These are phyloP conservation scores for Ispidina lecontei DNA, from an alignment of 2,797 vertebrate genomes.

Conservation along the genomic window DNA sequence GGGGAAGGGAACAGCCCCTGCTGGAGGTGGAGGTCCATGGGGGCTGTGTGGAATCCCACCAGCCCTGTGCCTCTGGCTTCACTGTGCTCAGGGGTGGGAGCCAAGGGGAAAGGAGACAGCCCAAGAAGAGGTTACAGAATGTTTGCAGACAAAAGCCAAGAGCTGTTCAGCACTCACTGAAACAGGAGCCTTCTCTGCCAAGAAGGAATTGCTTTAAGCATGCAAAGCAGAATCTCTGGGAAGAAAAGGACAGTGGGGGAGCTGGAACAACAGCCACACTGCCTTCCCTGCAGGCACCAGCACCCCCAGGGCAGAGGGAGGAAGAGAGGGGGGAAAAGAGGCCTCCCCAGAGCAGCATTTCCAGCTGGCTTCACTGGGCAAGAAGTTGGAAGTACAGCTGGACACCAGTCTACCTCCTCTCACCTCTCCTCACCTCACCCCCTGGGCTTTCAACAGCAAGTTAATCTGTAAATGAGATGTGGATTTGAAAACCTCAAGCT, in stretches of 20 bases:
- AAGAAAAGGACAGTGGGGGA: background rate
- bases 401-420: background rate
- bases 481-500: background rate
- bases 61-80: accelerated
- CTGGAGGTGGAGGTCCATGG: too few relatives aligned
- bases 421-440: background rate
- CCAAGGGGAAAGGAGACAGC: background rate
- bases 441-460: background rate
- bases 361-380: background rate
- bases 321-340: background rate
- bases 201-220: background rate
- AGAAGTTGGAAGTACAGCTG: background rate
- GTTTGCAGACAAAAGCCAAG: background rate
- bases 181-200: background rate
- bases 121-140: background rate
- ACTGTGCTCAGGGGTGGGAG: accelerated
- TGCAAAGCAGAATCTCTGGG: background rate
- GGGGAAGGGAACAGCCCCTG: background rate
- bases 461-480: background rate
- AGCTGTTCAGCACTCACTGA: background rate
- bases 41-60: background rate
- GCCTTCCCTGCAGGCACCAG: background rate
- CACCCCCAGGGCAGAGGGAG: background rate
- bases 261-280: background rate
- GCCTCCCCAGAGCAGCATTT: background rate